Evolutionary conservation across 1,140 invertebrate genomes (phyloP).

Genomic region (Drosophila santomea): DNA sequence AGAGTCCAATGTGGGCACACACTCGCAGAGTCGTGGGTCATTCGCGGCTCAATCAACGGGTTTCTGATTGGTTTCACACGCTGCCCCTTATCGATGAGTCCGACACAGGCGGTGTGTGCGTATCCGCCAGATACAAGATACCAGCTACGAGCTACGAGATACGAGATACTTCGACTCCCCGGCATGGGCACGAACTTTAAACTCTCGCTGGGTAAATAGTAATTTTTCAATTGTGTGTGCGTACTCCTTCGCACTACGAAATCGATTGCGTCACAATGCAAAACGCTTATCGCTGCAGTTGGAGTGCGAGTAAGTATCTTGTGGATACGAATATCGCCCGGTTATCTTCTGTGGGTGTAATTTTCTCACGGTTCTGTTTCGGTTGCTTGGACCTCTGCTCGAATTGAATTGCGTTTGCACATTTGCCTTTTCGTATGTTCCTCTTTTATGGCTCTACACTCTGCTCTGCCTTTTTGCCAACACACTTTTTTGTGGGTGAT

Average conservation of each 20-base stretch:
- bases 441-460: too few species aligned
- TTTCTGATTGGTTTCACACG: slow-evolving; percentile 77
- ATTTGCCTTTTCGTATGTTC: slow-evolving; percentile 59
- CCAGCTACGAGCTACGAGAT: neutral
- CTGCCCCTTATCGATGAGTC: slow-evolving; percentile 63
- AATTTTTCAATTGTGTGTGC: slow-evolving; percentile 64
- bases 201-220: slow-evolving; percentile 72
- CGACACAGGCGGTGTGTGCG: slow-evolving; percentile 9
- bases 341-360: slow-evolving; percentile 81
- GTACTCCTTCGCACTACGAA: neutral
- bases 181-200: slow-evolving; percentile 69
- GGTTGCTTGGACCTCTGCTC: slow-evolving; percentile 56
- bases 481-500: slow-evolving; percentile 71
- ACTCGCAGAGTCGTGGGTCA: slow-evolving; percentile 22
- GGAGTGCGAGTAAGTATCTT: slow-evolving; percentile 30
- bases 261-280: slow-evolving; percentile 72
- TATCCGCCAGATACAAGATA: slow-evolving; percentile 35
- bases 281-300: slow-evolving; percentile 70
- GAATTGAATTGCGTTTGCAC: slow-evolving; percentile 79
- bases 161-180: slow-evolving; percentile 26
- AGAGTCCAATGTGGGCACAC: neutral
- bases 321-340: slow-evolving; percentile 19
- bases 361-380: slow-evolving; percentile 82
- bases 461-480: slow-evolving; percentile 59
- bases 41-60: slow-evolving; percentile 47